Base-by-base conservation (phyloP, 1,140 invertebrate species). In the Orius insidiosus region DNA sequence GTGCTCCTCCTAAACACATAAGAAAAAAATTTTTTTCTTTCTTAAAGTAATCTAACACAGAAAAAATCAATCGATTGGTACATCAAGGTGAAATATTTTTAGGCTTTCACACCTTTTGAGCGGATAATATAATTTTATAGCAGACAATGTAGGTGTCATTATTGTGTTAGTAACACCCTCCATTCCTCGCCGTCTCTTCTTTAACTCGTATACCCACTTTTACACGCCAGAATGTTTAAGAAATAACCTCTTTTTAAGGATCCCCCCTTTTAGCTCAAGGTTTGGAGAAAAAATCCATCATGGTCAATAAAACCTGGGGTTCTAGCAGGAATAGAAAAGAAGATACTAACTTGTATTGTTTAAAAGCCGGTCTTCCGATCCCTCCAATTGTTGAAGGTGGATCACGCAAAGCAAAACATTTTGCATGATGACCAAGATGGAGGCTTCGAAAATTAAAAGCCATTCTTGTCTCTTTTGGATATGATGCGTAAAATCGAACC, bases 371-470 rank as follows among this genome's bases (percentile, higher is more conserved):
- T 49, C 60, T 68, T 1, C 60, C 64, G 30, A 66, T 56, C 11
- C 60, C 60, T 13, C 65, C 63, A 44, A 71, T 67, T 51, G 60
- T 58, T 32, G 64, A 62, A 1, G 90, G 89, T 5, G 84, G 72
- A 55, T 92, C 85, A 47, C 79, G 65, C 8, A 96, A 58, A 0
- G 76, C 86, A 60, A 94, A 92, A 57, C 84, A 85, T 59, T 92
- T 93, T 2, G 88, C 89, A 53, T 86, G 82, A 62, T 94, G 89
- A 3, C 90, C 90, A 48, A 94, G 66, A 63, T 96, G 89, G 14
- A 89, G 67, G 19, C 76, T 68, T 57, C 78, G 78, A 10, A 88
- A 76, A 58, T 85, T 77, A 61, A 94, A 84, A 50, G 83, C 75
- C 19, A 75, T 63, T 37, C 81, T 73, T 51, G 88, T 71, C 38